Percentiles rank a stretch among this genome's conserved stretches.
These are phyloP conservation scores for Tetanocera ferruginea DNA, from an alignment of 2,888 invertebrate species.

Conservation along the genomic window DNA sequence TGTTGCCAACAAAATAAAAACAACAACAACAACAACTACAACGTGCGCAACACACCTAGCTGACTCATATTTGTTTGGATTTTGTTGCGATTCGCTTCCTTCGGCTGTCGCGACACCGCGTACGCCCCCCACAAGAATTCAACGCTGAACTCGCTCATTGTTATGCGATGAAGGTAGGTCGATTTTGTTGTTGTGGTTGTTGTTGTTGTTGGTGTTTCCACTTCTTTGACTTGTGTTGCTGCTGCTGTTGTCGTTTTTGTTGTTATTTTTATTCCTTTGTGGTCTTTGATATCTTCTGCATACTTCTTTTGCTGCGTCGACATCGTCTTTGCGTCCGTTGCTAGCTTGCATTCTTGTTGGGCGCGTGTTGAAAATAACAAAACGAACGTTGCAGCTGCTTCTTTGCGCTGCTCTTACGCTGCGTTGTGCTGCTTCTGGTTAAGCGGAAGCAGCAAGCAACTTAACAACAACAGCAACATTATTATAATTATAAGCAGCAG, in stretches of 20 bases:
- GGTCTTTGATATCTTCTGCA: constrained; percentile 17
- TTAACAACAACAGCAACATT: constrained; percentile 29
- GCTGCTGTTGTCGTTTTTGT: constrained; percentile 25
- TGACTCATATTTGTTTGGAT: constrained; percentile 37
- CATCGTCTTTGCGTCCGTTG: neutral
- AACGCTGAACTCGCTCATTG: constrained; percentile 15
- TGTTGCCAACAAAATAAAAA: neutral
- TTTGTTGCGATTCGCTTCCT: constrained; percentile 20
- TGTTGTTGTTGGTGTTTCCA: constrained; percentile 29
- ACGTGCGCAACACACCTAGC: constrained; percentile 7
- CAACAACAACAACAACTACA: constrained; percentile 5
- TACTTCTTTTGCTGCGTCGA: constrained; percentile 17
- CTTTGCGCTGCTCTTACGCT: constrained; percentile 19
- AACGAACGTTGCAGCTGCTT: constrained; percentile 29
- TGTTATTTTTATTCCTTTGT: constrained; percentile 32
- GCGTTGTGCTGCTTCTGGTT: constrained; percentile 47
- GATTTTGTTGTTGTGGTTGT: constrained; percentile 41
- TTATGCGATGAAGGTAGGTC: constrained; percentile 29
- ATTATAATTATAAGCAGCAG: constrained; percentile 11
- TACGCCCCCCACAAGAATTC: neutral
- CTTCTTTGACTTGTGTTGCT: neutral
- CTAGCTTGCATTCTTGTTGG: constrained; percentile 52
- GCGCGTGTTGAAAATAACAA: constrained; percentile 48
- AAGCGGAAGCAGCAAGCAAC: constrained; percentile 38
- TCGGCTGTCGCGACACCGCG: neutral